phyloP scores from a whole-genome alignment of 2,888 invertebrate genomes.

The Dorcus parallelipipedus region DNA sequence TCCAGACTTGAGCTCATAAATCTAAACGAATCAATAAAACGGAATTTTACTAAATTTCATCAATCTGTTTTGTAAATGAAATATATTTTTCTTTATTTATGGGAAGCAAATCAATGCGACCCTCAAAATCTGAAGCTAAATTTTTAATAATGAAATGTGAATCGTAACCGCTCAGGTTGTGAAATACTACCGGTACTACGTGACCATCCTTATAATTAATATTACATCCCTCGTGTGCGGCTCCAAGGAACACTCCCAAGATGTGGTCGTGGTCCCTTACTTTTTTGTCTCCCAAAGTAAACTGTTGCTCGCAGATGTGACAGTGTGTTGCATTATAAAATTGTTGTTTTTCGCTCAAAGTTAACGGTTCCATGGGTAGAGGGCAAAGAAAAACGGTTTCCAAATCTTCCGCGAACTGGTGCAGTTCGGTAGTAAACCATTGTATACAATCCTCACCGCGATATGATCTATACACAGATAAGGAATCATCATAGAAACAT shows the following conservation, averaged over 20 bases:
- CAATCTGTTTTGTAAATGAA: constrained; percentile 25
- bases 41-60: constrained; percentile 17
- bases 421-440: constrained; percentile 10
- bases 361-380: neutral
- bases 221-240: constrained; percentile 20
- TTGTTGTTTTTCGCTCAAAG: neutral
- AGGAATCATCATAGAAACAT: constrained; percentile 13
- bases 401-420: constrained; percentile 8
- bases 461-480: constrained; percentile 10
- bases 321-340: neutral
- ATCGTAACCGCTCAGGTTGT: constrained; percentile 22
- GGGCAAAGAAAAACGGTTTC: constrained; percentile 5
- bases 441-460: constrained; percentile 11
- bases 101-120: constrained; percentile 12
- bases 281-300: constrained; percentile 3
- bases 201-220: constrained; percentile 16
- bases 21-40: constrained; percentile 28
- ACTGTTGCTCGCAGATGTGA: constrained; percentile 7
- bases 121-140: constrained; percentile 10
- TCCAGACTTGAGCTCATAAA: constrained; percentile 29
- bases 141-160: constrained; percentile 21
- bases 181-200: constrained; percentile 20
- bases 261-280: constrained; percentile 20
- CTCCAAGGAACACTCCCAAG: constrained; percentile 17
- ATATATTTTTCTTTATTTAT: constrained; percentile 28